Evolutionary conservation across 1,140 invertebrate species (phyloP), one percentile per base, ranked within the genome.

Genomic region (Galendromus occidentalis): DNA sequence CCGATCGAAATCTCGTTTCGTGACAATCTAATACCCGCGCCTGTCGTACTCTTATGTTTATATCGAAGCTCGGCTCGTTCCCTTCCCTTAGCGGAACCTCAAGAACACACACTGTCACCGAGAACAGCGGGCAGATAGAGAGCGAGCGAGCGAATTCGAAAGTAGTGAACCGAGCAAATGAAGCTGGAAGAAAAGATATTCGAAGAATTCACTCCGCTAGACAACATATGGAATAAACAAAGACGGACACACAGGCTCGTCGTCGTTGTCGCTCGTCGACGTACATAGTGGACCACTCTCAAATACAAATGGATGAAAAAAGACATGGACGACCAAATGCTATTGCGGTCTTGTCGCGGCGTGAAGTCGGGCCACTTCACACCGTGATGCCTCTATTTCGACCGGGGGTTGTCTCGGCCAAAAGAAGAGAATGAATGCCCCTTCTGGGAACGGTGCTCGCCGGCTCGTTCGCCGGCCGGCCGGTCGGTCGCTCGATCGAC

Each of bases 321-420:
- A 47, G 7, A 22, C 5, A 47, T 7, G 7, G 4, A 22, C 42
- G 18, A 47, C 18, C 45, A 47, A 47, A 47, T 28, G 51, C 22
- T 59, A 59, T 59, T 59, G 51, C 51, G 14, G 51, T 59, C 51
- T 29, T 59, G 51, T 59, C 22, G 22, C 51, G 51, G 51, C 22
- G 51, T 59, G 51, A 59, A 59, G 51, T 33, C 33, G 1, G 33
- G 25, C 14, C 14, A 33, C 14, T 33, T 59, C 51, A 59, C 51
- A 59, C 25, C 51, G 51, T 29, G 51, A 59, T 29, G 51, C 51
- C 33, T 25, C 25, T 29, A 33, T 33, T 22, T 59, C 51, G 14
- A 22, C 14, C 17, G 25, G 25, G 51, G 51, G 25, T 59, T 29
- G 14, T 59, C 25, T 59, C 33, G 25, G 20, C 51, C 14, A 22